phyloP scores from a whole-genome alignment of 35 echinoderm and acorn worm genomes.

The Antedon bifida region DNA sequence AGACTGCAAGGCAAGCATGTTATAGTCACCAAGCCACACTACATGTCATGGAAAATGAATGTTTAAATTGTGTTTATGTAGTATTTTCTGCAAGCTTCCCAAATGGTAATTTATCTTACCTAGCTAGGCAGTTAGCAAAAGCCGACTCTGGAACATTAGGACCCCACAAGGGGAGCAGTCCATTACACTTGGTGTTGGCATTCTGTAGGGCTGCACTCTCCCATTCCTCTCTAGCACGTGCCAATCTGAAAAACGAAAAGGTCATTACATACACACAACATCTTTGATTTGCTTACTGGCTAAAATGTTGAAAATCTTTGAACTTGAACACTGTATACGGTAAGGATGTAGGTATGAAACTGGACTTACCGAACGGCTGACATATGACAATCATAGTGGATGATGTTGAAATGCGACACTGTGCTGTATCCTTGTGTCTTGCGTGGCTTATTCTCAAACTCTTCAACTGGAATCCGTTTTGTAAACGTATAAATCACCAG shows the following conservation, averaged over 20 bases:
- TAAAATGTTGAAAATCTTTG: neutral
- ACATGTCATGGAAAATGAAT: too few relatives aligned
- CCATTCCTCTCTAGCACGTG: constrained; percentile 91
- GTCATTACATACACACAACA: neutral
- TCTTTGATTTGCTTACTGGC: neutral
- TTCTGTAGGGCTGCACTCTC: constrained; percentile 97
- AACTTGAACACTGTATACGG: too few relatives aligned
- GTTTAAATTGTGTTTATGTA: too few relatives aligned
- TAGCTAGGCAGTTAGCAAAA: constrained; percentile 94
- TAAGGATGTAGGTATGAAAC: too few relatives aligned
- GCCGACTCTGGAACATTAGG: constrained; percentile 84
- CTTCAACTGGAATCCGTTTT: constrained; percentile 54
- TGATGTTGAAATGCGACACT: constrained; percentile 95
- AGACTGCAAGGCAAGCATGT: too few relatives aligned
- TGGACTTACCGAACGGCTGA: constrained; percentile 85
- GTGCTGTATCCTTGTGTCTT: constrained; percentile 93
- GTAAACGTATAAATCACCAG: constrained; percentile 92
- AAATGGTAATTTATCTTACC: too few relatives aligned
- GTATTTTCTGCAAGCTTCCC: too few relatives aligned
- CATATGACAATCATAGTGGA: constrained; percentile 94
- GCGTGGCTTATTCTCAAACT: constrained; percentile 80
- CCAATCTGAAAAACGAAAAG: constrained; percentile 34
- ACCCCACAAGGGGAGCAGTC: constrained; percentile 89
- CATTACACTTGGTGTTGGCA: constrained; percentile 99
- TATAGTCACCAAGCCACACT: too few relatives aligned